Conservation (phyloP, 2,888 invertebrate species). For the Dimorphilus gyrociliatus region DNA sequence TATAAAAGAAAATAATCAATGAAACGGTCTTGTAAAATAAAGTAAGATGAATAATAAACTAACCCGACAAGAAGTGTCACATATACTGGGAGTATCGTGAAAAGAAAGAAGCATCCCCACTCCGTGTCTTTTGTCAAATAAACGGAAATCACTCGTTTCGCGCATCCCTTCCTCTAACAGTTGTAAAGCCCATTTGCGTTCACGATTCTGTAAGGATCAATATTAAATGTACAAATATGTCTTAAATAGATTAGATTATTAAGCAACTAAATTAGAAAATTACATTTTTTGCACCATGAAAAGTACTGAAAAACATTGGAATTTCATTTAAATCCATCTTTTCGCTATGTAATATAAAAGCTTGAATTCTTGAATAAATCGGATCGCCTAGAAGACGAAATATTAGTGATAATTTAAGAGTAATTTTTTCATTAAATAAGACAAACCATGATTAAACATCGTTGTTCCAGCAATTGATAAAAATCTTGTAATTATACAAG, state of each 20-base stretch:
- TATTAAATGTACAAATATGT: conserved; percentile 4
- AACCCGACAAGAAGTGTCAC: too few species aligned
- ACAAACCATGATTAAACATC: not conserved
- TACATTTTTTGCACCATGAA: too few species aligned
- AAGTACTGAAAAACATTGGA: too few species aligned
- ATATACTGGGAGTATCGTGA: conserved; percentile 18
- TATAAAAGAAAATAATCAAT: too few species aligned
- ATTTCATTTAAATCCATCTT: too few species aligned
- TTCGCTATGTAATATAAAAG: too few species aligned
- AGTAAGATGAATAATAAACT: too few species aligned
- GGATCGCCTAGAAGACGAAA: too few species aligned
- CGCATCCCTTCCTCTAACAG: conserved; percentile 59
- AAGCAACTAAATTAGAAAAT: not conserved
- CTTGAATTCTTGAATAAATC: too few species aligned
- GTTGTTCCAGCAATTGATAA: conserved; percentile 49
- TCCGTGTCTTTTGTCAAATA: conserved; percentile 55
- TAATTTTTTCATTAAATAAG: not conserved
- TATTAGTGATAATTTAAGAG: not conserved
- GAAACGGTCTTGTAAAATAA: too few species aligned
- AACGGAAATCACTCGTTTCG: conserved; percentile 54
- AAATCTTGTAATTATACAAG: conserved; percentile 51
- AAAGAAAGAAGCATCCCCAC: conserved; percentile 59
- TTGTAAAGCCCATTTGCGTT: conserved; percentile 60
- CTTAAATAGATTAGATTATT: not conserved
- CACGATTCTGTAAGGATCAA: too few species aligned